Evolutionary conservation across 2,888 invertebrate species (phyloP).

Genomic region (Abrostola tripartita): DNA sequence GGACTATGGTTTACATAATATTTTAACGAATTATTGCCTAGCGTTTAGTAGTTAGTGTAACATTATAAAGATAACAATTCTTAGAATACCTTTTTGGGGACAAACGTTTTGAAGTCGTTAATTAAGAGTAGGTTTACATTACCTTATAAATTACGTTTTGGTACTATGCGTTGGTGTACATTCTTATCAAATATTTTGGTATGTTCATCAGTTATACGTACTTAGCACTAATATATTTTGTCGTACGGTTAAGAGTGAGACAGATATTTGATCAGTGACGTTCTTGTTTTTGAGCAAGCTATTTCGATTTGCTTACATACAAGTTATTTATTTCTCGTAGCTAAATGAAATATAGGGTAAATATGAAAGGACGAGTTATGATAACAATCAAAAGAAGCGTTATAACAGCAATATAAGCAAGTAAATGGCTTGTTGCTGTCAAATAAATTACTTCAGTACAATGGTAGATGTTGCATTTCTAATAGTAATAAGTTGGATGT

Average conservation of each 20-base stretch:
- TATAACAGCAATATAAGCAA: conserved; percentile 29
- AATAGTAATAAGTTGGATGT: conserved; percentile 10
- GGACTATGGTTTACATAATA: conserved; percentile 63
- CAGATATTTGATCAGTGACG: conserved; percentile 58
- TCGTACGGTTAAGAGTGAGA: conserved; percentile 49
- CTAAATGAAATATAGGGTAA: conserved; percentile 44
- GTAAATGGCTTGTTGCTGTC: conserved; percentile 51
- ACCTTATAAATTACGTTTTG: conserved; percentile 53
- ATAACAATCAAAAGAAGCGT: conserved; percentile 51
- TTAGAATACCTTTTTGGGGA: conserved; percentile 71
- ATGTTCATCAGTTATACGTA: conserved; percentile 15
- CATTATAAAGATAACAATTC: conserved; percentile 81
- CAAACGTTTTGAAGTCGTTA: conserved; percentile 75
- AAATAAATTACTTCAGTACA: conserved; percentile 50
- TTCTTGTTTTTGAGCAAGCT: conserved; percentile 42
- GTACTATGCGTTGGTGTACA: conserved; percentile 17
- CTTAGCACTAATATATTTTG: conserved; percentile 41
- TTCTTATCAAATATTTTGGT: conserved; percentile 43
- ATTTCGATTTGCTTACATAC: conserved; percentile 33
- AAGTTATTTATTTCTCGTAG: conserved; percentile 40
- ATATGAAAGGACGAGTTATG: conserved; percentile 26
- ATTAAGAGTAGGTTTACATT: conserved; percentile 68
- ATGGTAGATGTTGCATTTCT: conserved; percentile 38
- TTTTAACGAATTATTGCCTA: conserved; percentile 76
- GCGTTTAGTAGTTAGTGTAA: conserved; percentile 67